Evolutionary conservation across 1,140 invertebrate genomes (phyloP).

Genomic region (Diuraphis noxia): DNA sequence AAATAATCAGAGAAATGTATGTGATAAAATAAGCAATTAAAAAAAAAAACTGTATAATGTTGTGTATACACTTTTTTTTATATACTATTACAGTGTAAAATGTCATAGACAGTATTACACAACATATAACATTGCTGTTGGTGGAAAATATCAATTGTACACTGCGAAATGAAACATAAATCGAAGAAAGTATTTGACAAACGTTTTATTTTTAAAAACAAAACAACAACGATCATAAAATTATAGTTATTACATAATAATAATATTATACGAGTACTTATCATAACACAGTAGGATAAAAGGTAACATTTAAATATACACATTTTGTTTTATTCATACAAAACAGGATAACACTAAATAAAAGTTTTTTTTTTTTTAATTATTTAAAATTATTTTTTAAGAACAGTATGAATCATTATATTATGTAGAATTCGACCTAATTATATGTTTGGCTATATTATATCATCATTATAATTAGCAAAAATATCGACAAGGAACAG

Average conservation of each 20-base stretch:
- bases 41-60: not conserved
- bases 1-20: not conserved
- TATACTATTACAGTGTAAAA: not conserved
- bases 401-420: not conserved
- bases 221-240: slow-evolving; percentile 39
- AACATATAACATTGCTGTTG: not conserved
- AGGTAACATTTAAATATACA: slow-evolving; percentile 32
- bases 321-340: not conserved
- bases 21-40: not conserved
- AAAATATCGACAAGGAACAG: not conserved
- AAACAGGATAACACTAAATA: slow-evolving; percentile 17
- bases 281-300: slow-evolving; percentile 40
- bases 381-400: not conserved
- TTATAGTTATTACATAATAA: slow-evolving; percentile 35
- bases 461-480: not conserved
- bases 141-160: not conserved
- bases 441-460: not conserved
- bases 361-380: not conserved
- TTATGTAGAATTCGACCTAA: not conserved
- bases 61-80: not conserved
- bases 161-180: not conserved
- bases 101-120: no score
- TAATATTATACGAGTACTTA: not conserved
- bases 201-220: slow-evolving; percentile 33
- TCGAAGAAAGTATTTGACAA: not conserved